These are phyloP conservation scores for Lymantria dispar DNA, from an alignment of 2,888 invertebrate species.

Conservation along the genomic window DNA sequence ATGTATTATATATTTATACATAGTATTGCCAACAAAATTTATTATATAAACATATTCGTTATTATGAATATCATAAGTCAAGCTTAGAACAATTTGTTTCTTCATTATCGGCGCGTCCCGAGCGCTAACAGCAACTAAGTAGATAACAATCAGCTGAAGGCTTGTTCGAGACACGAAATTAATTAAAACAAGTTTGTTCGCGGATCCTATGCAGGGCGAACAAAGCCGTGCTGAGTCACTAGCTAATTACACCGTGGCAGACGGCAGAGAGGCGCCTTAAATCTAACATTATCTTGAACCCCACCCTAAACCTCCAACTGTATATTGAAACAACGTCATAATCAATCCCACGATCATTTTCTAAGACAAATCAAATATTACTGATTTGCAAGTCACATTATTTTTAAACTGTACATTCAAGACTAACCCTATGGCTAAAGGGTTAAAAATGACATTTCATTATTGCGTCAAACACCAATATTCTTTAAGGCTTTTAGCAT, in stretches of 20 bases:
- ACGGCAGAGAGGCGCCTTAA: slow-evolving; percentile 65
- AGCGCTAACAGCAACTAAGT: slow-evolving; percentile 79
- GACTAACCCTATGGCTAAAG: slow-evolving; percentile 25
- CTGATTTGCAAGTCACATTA: slow-evolving; percentile 38
- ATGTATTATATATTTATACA: too few species aligned
- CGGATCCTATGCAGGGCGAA: slow-evolving; percentile 80
- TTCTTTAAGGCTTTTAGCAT: slow-evolving; percentile 42
- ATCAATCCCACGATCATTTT: slow-evolving; percentile 22
- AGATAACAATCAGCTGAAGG: slow-evolving; percentile 81
- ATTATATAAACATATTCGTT: slow-evolving; percentile 17
- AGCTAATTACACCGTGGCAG: slow-evolving; percentile 74
- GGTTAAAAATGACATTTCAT: slow-evolving; percentile 44
- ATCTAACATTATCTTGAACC: slow-evolving; percentile 69
- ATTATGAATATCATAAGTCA: slow-evolving; percentile 58
- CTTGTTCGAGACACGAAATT: slow-evolving; percentile 82
- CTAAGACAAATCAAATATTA: slow-evolving; percentile 26
- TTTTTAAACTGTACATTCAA: slow-evolving; percentile 31
- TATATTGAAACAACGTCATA: slow-evolving; percentile 16
- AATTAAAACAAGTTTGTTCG: slow-evolving; percentile 83
- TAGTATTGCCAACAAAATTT: too few species aligned
- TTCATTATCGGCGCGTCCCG: slow-evolving; percentile 74
- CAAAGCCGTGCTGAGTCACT: slow-evolving; percentile 81
- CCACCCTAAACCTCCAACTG: slow-evolving; percentile 16
- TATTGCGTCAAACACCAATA: slow-evolving; percentile 40
- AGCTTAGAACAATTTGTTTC: slow-evolving; percentile 71